A percentile compares a stretch with the other conserved stretches of the same genome.
Conservation (phyloP, 2,113 vertebrate genomes). For the Lepus europaeus region DNA sequence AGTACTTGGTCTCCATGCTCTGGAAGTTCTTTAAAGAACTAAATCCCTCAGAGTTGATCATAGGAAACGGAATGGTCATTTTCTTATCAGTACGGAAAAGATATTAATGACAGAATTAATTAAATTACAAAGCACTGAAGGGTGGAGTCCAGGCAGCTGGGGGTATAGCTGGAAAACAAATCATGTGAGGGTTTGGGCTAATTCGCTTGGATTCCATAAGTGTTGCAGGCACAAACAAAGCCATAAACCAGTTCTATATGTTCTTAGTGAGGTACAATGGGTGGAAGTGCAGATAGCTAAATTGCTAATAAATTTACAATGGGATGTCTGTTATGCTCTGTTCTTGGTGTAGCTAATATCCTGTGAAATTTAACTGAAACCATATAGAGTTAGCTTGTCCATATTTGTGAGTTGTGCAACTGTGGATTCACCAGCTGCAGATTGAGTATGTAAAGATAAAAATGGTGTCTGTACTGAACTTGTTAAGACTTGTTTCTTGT, state of each 20-base stretch:
- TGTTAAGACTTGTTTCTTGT: no score
- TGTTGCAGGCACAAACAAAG: not conserved
- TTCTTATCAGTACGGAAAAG: not conserved
- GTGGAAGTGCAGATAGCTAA: not conserved
- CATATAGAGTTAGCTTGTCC: no score
- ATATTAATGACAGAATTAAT: not conserved
- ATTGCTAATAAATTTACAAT: not conserved
- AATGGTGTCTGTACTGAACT: no score
- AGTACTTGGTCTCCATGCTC: not conserved
- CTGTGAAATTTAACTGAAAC: slow-evolving; percentile 21
- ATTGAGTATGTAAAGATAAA: no score
- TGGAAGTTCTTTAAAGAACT: not conserved
- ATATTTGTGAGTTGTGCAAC: no score
- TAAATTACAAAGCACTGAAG: not conserved
- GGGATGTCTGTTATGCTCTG: not conserved
- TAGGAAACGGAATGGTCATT: not conserved
- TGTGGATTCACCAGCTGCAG: no score
- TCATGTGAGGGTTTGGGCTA: not conserved
- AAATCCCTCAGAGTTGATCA: not conserved
- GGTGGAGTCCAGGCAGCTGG: no score
- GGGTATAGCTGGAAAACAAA: not conserved
- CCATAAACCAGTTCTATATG: not conserved
- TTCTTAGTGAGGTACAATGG: not conserved
- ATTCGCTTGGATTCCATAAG: not conserved
- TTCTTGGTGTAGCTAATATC: not conserved